Conservation (phyloP, 2,888 invertebrate species). For the Lochmaea crataegi region DNA sequence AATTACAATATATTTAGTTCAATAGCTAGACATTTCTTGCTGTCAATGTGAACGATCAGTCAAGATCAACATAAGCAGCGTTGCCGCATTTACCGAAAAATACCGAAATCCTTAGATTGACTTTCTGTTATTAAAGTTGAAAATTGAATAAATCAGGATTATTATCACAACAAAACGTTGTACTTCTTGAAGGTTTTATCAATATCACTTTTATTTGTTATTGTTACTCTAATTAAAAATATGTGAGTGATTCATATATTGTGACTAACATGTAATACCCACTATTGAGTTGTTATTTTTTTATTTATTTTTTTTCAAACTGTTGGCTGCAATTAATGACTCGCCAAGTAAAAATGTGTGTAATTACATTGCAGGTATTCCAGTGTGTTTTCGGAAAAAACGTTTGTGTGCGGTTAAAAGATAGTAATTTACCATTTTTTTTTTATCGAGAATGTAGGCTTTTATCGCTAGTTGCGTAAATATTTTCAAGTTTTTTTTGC, state of each 20-base stretch:
- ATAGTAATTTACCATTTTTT: background rate
- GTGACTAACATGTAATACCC: slow-evolving; percentile 2
- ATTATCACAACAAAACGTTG: background rate
- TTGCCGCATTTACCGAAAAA: no score
- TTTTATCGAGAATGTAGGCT: background rate
- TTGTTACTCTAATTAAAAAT: background rate
- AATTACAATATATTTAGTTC: no score
- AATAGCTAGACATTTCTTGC: no score
- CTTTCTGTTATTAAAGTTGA: no score
- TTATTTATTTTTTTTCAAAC: background rate
- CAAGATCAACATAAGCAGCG: no score
- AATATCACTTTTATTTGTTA: background rate
- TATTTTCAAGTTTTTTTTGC: background rate
- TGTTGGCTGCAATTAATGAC: slow-evolving; percentile 1
- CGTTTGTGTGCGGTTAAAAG: background rate
- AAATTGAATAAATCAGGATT: no score
- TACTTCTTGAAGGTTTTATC: background rate
- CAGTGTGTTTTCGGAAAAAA: slow-evolving; percentile 1
- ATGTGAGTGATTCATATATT: background rate
- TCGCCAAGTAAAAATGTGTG: background rate
- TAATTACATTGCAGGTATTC: background rate
- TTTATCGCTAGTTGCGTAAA: no score
- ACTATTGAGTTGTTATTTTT: background rate
- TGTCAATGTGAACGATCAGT: no score
- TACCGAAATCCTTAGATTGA: no score